A percentile compares a stretch with the other conserved stretches of the same genome.
Conservation (phyloP, 1,140 invertebrate species). For the Holcopasites calliopsidis region DNA sequence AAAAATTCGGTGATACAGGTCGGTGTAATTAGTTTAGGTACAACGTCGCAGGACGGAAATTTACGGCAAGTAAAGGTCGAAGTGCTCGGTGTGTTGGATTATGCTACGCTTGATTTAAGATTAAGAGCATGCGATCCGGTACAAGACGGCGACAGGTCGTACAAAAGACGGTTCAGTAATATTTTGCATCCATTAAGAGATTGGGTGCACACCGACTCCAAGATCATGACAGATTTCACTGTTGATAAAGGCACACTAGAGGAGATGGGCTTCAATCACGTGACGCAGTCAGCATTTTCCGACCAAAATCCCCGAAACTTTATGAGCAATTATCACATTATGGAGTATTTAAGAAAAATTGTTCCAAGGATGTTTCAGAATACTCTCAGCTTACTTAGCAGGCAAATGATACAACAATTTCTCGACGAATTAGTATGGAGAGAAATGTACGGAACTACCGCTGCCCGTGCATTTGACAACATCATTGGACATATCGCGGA, state of each 20-base stretch:
- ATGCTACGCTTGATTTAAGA: conserved; percentile 85
- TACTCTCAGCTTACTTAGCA: conserved; percentile 89
- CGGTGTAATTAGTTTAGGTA: conserved; percentile 93
- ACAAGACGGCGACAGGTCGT: conserved; percentile 87
- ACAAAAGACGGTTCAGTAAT: conserved; percentile 85
- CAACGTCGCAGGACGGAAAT: conserved; percentile 90
- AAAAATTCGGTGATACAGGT: conserved; percentile 81
- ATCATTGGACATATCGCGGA: conserved; percentile 89
- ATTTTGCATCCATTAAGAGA: conserved; percentile 88
- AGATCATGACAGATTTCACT: conserved; percentile 89
- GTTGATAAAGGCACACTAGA: conserved; percentile 89
- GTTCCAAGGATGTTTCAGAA: conserved; percentile 95
- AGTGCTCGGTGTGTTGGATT: conserved; percentile 91
- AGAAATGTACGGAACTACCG: conserved; percentile 86
- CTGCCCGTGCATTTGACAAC: conserved; percentile 89
- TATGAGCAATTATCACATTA: conserved; percentile 87
- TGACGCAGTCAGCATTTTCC: conserved; percentile 83
- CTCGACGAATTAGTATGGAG: conserved; percentile 92
- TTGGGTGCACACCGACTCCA: conserved; percentile 89
- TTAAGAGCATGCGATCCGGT: conserved; percentile 90
- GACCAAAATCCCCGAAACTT: conserved; percentile 82
- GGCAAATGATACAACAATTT: conserved; percentile 93
- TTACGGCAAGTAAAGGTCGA: conserved; percentile 93
- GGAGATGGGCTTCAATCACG: conserved; percentile 88
- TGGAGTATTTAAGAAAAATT: conserved; percentile 92